Base-by-base conservation (phyloP, 2,888 invertebrate species). In the Caenorhabditis sinica region DNA sequence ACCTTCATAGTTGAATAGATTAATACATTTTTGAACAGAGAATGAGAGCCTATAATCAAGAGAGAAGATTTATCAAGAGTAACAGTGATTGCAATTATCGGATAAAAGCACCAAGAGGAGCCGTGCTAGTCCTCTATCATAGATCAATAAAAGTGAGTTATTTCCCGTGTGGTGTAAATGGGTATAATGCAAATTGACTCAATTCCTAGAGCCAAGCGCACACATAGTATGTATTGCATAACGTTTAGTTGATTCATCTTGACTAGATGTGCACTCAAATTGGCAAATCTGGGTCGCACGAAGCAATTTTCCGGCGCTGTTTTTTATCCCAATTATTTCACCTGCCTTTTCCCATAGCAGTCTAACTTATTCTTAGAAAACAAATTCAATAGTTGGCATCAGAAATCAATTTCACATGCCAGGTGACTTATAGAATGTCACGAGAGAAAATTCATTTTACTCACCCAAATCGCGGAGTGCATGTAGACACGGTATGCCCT, bases 401-500 rank as follows among this genome's bases (percentile, higher is more conserved):
- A 72, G 15, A 72, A 71, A 71, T 43, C 71, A 71, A 60, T 45
- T 53, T 56, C 25, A 51, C 49, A 43, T 17, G 20, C 4, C 49
- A n/a, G n/a, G n/a, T 20, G 20, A 49, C n/a, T 49, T 49, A n/a
- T 60, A 30, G 30, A 0, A 15, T 30, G 17, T 9, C 23, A 13
- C 58, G 25, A 36, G 40, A 17, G 43, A 58, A 8, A 58, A 17
- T 63, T 60, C n/a, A n/a, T n/a, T 11, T 61, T 23, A 72, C 83
- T 60, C 23, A 87, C 85, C 85, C 84, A 43, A 79, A 73, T 4
- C 83, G 61, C 1, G 85, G 87, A 20, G 82, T 71, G 25, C 84
- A 84, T 8, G 83, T 85, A 2, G 85, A 83, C 30, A 90, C 87
- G 17, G 90, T 90, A 65, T 88, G 89, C 17, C 90, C 90, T 81